These are phyloP conservation scores for Luperina nickerlii DNA, from an alignment of 2,888 invertebrate species.

Conservation along the genomic window DNA sequence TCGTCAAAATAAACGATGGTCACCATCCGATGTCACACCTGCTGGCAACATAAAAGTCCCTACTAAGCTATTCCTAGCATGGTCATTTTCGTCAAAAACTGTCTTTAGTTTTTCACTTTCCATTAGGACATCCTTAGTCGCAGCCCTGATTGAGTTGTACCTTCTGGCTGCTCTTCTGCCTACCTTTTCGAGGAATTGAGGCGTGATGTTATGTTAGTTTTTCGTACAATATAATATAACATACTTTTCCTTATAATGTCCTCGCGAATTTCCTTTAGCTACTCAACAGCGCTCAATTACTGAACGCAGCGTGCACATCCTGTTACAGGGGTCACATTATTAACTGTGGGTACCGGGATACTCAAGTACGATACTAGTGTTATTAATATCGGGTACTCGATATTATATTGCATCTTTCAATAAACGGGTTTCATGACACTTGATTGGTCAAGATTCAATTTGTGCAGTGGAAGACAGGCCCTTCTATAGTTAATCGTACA, in stretches of 20 bases:
- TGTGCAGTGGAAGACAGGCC: not conserved
- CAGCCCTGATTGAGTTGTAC: not conserved
- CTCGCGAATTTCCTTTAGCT: slow-evolving; percentile 50
- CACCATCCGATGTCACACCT: not conserved
- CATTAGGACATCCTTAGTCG: too few relatives aligned
- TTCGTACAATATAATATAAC: not conserved
- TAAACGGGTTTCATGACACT: not conserved
- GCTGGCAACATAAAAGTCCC: too few relatives aligned
- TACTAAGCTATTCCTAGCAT: too few relatives aligned
- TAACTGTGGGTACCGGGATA: slow-evolving; percentile 31
- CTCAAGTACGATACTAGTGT: not conserved
- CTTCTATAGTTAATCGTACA: not conserved
- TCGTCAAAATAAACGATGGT: not conserved
- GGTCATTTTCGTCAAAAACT: too few relatives aligned
- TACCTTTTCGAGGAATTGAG: not conserved
- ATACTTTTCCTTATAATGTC: slow-evolving; percentile 34
- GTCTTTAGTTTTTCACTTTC: not conserved
- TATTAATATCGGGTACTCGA: slow-evolving; percentile 6
- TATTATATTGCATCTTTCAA: not conserved
- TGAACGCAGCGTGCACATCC: slow-evolving; percentile 52
- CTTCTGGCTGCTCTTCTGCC: not conserved
- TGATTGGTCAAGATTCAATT: not conserved
- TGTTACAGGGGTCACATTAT: slow-evolving; percentile 43
- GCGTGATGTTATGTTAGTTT: not conserved
- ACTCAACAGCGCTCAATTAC: slow-evolving; percentile 34